phyloP scores from a whole-genome alignment of 2,113 vertebrate species.

The Hoplias malabaricus region DNA sequence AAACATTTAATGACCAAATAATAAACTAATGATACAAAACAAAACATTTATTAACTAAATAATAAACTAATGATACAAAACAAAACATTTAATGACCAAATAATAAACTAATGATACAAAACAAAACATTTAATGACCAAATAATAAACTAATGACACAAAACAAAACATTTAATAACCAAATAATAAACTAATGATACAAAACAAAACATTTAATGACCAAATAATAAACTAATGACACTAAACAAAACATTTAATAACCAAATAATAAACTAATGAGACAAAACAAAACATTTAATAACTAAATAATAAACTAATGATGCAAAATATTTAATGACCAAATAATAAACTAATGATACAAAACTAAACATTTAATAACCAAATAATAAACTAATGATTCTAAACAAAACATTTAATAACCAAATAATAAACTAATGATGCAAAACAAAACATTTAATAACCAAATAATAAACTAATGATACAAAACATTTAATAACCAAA shows the following conservation, averaged over 20 bases:
- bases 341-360: too few relatives aligned
- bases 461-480: too few relatives aligned
- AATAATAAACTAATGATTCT: not conserved
- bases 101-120: not conserved
- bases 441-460: not conserved
- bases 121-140: constrained; percentile 2
- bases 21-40: not conserved
- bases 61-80: not conserved
- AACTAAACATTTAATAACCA: not conserved
- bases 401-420: not conserved
- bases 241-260: not conserved
- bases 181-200: constrained; percentile 1
- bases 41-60: not conserved
- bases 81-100: constrained; percentile 4
- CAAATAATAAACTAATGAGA: too few relatives aligned
- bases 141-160: not conserved
- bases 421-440: constrained; percentile 2
- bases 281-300: not conserved
- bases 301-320: not conserved
- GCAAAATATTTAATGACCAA: too few relatives aligned
- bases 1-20: not conserved
- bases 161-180: not conserved
- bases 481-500: not conserved
- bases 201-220: not conserved
- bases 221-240: constrained; percentile 2